Percentiles rank a stretch among this genome's conserved stretches.
Conservation (phyloP, 2,113 vertebrate species). For the Forbesichthys papilliferus region DNA sequence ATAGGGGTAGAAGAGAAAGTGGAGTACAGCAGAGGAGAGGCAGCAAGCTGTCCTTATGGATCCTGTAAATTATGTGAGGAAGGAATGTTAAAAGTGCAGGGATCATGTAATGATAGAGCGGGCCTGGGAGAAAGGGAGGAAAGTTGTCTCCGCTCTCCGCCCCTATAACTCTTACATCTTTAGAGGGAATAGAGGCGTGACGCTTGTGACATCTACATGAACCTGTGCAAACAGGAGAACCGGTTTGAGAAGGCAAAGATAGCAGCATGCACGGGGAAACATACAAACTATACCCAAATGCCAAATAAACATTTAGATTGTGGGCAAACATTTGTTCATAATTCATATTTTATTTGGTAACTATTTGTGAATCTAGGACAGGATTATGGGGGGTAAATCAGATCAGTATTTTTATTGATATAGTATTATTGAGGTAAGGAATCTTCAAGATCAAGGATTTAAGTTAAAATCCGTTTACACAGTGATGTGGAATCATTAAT, state of each 20-base stretch:
- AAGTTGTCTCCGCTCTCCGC: slow-evolving; percentile 23
- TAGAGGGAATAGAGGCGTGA: slow-evolving; percentile 10
- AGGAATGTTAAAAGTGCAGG: slow-evolving; percentile 7
- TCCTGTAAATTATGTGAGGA: slow-evolving; percentile 35
- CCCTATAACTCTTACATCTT: slow-evolving; percentile 29
- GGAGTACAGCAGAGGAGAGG: slow-evolving; percentile 10
- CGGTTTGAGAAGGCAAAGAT: background rate
- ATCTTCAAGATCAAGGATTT: too few species aligned
- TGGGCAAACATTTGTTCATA: too few species aligned
- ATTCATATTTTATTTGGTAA: too few species aligned
- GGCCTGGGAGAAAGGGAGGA: slow-evolving; percentile 25
- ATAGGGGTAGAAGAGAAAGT: background rate
- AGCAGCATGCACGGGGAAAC: background rate
- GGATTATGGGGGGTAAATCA: too few species aligned
- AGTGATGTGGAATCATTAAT: background rate
- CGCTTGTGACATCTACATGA: slow-evolving; percentile 15
- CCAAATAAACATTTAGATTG: too few species aligned
- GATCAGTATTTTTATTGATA: too few species aligned
- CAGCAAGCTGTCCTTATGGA: slow-evolving; percentile 48
- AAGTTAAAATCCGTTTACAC: background rate
- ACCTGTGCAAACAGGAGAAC: slow-evolving; percentile 4
- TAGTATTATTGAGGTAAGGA: too few species aligned
- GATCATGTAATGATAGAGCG: slow-evolving; percentile 34
- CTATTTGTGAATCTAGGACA: too few species aligned
- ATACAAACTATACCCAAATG: background rate